phyloP scores from a whole-genome alignment of 2,797 vertebrate genomes.

The Masticophis lateralis region DNA sequence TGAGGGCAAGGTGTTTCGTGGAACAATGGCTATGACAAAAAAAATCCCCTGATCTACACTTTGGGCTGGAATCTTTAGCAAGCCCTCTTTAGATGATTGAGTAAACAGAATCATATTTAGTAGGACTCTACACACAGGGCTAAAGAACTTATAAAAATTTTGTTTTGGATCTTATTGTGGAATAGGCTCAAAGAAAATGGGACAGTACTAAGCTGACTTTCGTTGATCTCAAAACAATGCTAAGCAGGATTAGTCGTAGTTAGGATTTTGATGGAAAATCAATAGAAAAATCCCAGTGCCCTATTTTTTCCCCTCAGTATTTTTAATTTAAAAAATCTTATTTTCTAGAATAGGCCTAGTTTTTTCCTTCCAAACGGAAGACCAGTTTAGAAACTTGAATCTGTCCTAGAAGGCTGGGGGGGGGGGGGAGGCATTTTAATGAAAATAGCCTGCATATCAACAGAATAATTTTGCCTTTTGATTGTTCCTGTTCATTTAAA shows the following conservation, averaged over 20 bases:
- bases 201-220: neutral
- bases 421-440: neutral
- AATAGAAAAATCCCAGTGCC: neutral
- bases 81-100: neutral
- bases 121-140: neutral
- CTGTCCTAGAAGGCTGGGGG: neutral
- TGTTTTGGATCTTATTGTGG: neutral
- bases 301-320: neutral
- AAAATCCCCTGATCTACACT: neutral
- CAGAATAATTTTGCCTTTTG: neutral
- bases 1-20: neutral
- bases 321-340: neutral
- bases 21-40: neutral
- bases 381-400: neutral
- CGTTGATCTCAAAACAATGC: neutral
- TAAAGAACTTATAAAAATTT: neutral
- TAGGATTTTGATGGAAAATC: neutral
- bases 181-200: neutral
- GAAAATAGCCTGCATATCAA: neutral
- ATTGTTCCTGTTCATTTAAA: neutral
- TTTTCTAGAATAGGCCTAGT: neutral
- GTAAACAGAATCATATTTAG: neutral
- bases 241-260: neutral
- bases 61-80: neutral
- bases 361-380: neutral